Percentiles rank a stretch among this genome's conserved stretches.
Evolutionary conservation across 2,113 vertebrate genomes (phyloP).

Genomic region (Sorex araneus): DNA sequence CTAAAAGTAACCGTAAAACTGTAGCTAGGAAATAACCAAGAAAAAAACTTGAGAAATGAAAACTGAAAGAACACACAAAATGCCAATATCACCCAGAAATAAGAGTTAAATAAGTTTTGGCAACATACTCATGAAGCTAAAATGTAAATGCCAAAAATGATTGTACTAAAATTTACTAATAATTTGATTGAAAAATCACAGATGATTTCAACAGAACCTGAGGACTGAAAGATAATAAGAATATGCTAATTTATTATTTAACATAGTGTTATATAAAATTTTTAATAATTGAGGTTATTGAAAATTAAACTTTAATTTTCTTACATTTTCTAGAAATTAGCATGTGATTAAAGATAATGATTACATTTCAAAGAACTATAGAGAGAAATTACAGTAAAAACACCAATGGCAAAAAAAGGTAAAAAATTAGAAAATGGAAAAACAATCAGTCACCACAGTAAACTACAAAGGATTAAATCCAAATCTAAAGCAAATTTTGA

Average conservation of each 20-base stretch:
- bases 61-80: not conserved
- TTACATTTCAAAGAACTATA: not conserved
- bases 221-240: not conserved
- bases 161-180: conserved; percentile 2
- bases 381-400: not conserved
- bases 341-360: not conserved
- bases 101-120: conserved; percentile 5
- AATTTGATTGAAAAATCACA: not conserved
- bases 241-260: not conserved
- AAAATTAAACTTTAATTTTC: not conserved
- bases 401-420: not conserved
- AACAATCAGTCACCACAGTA: no score
- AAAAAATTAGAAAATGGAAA: not conserved
- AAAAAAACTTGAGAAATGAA: not conserved
- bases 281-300: not conserved
- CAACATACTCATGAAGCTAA: not conserved
- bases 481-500: not conserved
- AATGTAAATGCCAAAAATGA: not conserved
- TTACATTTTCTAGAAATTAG: not conserved
- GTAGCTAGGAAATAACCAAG: not conserved
- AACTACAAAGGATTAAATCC: not conserved
- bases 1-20: not conserved
- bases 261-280: not conserved
- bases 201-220: not conserved
- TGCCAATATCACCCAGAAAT: not conserved